A percentile compares a stretch with the other conserved stretches of the same genome.
These are phyloP conservation scores for Erebia aethiops DNA, from an alignment of 2,888 invertebrate genomes.

Conservation along the genomic window DNA sequence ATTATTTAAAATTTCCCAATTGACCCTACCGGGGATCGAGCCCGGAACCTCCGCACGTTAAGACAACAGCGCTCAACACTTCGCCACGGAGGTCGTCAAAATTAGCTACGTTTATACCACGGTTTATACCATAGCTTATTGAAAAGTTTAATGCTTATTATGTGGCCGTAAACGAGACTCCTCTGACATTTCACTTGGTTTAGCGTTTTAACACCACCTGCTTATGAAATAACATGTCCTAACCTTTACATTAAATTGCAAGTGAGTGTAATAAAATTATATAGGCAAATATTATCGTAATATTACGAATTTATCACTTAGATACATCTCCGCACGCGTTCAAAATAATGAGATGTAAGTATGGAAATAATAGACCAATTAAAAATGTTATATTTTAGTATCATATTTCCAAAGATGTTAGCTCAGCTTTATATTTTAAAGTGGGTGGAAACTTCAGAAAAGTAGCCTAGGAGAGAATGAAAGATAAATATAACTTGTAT, in stretches of 20 bases:
- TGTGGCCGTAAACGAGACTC: not conserved
- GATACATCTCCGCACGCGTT: conserved; percentile 2
- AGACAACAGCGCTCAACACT: no score
- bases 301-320: not conserved
- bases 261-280: conserved; percentile 21
- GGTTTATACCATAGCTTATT: not conserved
- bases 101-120: no score
- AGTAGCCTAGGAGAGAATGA: no score
- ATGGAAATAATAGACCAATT: no score
- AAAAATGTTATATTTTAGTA: no score
- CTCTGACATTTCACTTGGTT: conserved; percentile 19
- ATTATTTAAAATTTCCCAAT: no score
- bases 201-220: conserved; percentile 13
- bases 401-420: not conserved
- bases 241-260: conserved; percentile 19
- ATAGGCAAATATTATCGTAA: conserved; percentile 19
- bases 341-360: conserved; percentile 1
- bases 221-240: conserved; percentile 11
- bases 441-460: no score
- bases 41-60: no score
- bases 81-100: no score
- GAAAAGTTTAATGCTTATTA: not conserved
- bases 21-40: no score
- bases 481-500: no score
- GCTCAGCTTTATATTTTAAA: no score